These are phyloP conservation scores for Ptychoptera albimana DNA, from an alignment of 2,888 invertebrate species.

Conservation along the genomic window DNA sequence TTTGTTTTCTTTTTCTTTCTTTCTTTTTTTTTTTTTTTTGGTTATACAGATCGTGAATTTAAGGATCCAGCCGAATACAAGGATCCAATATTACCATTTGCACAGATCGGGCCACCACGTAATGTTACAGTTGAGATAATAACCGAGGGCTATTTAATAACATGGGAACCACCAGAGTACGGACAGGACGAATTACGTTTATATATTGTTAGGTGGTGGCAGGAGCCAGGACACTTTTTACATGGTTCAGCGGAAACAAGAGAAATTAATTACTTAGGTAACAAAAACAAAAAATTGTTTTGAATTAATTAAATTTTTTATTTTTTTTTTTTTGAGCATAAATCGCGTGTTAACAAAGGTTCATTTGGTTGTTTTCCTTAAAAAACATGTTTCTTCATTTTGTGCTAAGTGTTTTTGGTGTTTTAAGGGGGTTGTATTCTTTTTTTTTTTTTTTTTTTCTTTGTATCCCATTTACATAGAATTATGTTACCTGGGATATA, in stretches of 20 bases:
- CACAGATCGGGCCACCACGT: constrained; percentile 41
- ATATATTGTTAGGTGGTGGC: constrained; percentile 56
- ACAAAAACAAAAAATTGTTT: no score
- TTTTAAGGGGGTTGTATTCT: no score
- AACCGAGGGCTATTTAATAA: constrained; percentile 58
- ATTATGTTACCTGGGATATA: no score
- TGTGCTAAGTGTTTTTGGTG: no score
- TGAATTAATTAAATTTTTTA: neutral
- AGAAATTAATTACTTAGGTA: constrained; percentile 47
- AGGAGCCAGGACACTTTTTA: constrained; percentile 45
- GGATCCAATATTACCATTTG: constrained; percentile 16
- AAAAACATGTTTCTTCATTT: no score
- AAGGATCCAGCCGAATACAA: constrained; percentile 13
- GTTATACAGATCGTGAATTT: constrained; percentile 9
- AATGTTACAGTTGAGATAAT: constrained; percentile 55
- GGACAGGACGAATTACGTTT: constrained; percentile 38
- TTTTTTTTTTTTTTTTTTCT: no score
- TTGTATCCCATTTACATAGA: no score
- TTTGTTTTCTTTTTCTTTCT: neutral
- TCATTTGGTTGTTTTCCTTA: no score
- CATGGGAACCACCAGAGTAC: constrained; percentile 51
- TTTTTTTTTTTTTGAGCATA: neutral
- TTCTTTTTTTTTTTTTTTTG: neutral
- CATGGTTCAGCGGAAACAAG: constrained; percentile 49
- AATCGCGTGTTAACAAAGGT: no score